Evolutionary conservation across 2,113 vertebrate species (phyloP).

Genomic region (Orycteropus afer): DNA sequence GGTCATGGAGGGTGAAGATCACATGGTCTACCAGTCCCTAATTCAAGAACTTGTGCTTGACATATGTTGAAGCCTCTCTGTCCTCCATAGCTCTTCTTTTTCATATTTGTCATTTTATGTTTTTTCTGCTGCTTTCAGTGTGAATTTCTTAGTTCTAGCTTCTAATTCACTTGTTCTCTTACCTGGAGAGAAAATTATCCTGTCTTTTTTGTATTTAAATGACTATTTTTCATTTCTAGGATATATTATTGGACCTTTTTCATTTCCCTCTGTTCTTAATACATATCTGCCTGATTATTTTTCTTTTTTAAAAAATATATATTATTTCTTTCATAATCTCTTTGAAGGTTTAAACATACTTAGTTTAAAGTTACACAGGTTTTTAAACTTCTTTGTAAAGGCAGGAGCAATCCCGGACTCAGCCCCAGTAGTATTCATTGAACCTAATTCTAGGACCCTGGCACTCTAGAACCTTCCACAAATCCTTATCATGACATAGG

Average conservation of each 20-base stretch:
- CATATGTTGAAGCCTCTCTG: neutral
- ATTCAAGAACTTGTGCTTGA: neutral
- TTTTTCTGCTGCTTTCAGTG: slow-evolving; percentile 1
- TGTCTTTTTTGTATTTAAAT: slow-evolving; percentile 13
- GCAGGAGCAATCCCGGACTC: neutral
- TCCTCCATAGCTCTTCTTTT: neutral
- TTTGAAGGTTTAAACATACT: neutral
- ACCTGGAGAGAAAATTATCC: neutral
- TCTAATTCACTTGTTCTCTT: neutral
- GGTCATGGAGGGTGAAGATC: too few relatives aligned
- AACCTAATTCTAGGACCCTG: neutral
- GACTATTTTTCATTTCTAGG: neutral
- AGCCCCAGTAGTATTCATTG: neutral
- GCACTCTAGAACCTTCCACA: neutral
- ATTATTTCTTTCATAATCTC: too few relatives aligned
- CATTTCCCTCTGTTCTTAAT: neutral
- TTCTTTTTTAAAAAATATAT: too few relatives aligned
- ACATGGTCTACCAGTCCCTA: too few relatives aligned
- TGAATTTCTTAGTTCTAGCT: neutral
- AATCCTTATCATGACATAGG: neutral
- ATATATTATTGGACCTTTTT: neutral
- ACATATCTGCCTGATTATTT: neutral
- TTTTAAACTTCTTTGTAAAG: neutral
- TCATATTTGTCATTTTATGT: neutral
- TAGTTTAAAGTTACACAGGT: neutral